Base-by-base conservation (phyloP, 2,113 vertebrate genomes). In the Speoplatyrhinus poulsoni region DNA sequence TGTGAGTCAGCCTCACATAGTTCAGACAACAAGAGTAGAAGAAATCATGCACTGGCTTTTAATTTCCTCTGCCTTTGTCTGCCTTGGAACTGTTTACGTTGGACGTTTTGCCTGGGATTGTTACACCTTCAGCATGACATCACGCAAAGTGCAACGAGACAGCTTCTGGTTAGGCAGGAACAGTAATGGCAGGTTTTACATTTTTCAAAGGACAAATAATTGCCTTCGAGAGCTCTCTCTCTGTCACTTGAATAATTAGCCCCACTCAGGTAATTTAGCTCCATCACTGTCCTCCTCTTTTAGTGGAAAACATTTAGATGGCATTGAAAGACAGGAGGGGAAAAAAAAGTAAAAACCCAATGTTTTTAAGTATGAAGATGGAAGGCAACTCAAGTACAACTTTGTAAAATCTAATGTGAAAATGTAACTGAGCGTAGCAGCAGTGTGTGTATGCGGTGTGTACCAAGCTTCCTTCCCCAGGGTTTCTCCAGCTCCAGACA, bases 401-500 rank as follows among this genome's bases (percentile, higher is more conserved):
- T 16, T 58, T 32, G 26, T 11, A 32, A n/a, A 15, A 7, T 33
- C 32, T 32, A 32, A 32, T 10, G 56, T 11, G 11, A 32, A 26
- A 32, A 26, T 56, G 33, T 41, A 3, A 10, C 3, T 53, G 54
- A 56, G 62, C 64, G 54, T 64, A 12, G 56, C 52, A 63, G 19
- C 36, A 46, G 36, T 41, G 36, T 41, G 36, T 41, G 36, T 41
- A 7, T 41, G 36, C 3, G 36, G 60, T 62, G 46, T 72, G 71
- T 67, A 76, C 63, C 13, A 36, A 52, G 64, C 67, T 67, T 57
- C 9, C 56, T 12, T 77, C 80, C 36, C 36, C 79, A 0, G 54
- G 63, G 81, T 80, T 77, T 67, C 46, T 53, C 57, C 50, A 69
- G 55, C 73, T 73, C 69, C 72, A 80, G 77, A 79, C 83, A 12